Percentiles rank a stretch among this genome's conserved stretches.
Conservation (phyloP, 1,140 invertebrate species). For the Pseudomyrmex pallidus region DNA sequence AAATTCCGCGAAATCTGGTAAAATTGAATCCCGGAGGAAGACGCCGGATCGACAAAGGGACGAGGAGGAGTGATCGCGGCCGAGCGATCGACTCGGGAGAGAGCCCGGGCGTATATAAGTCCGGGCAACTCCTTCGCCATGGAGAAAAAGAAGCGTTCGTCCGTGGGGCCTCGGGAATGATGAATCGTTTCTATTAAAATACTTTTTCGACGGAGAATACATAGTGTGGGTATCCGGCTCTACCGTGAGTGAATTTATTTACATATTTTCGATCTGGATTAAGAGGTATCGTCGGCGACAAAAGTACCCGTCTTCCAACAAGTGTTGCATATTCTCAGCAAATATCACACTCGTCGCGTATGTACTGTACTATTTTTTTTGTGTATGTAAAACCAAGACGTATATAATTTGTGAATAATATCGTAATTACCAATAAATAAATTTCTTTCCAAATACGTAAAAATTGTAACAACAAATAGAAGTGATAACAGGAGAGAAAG, state of each 20-base stretch:
- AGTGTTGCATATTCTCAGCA: constrained; percentile 5
- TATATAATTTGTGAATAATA: not conserved
- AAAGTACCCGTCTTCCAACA: constrained; percentile 25
- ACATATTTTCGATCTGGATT: constrained; percentile 86
- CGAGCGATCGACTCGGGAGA: constrained; percentile 52
- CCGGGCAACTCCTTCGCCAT: constrained; percentile 37
- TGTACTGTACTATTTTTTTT: not conserved
- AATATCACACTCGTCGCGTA: not conserved
- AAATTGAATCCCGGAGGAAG: constrained; percentile 74
- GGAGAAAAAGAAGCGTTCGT: constrained; percentile 70
- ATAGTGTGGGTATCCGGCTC: constrained; percentile 81
- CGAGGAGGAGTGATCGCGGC: constrained; percentile 35
- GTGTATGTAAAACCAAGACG: too few species aligned
- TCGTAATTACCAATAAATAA: constrained; percentile 3
- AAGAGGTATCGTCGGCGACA: constrained; percentile 79
- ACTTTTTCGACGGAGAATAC: constrained; percentile 85
- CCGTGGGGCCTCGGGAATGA: constrained; percentile 80
- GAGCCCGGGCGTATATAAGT: constrained; percentile 34
- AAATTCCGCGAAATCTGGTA: constrained; percentile 82
- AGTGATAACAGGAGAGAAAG: not conserved
- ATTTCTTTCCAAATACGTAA: constrained; percentile 5
- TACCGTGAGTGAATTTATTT: constrained; percentile 83
- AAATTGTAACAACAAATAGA: not conserved
- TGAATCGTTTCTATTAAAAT: constrained; percentile 86
- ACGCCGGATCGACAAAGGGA: constrained; percentile 47